phyloP scores from a whole-genome alignment of 2,113 vertebrate species.

The Sceloporus undulatus region DNA sequence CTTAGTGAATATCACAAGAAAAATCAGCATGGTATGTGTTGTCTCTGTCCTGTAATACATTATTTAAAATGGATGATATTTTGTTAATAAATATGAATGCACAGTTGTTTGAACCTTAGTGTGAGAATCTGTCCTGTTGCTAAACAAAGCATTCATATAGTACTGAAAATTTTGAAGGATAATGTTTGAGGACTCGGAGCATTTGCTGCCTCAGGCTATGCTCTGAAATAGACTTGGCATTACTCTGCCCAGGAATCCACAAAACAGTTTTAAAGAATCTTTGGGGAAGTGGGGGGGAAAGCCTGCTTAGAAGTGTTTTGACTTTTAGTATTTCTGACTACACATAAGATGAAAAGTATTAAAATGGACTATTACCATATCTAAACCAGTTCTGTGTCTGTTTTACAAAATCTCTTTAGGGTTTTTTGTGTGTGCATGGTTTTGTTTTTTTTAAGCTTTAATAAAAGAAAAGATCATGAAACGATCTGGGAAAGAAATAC shows the following conservation, averaged over 20 bases:
- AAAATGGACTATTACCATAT: slow-evolving; percentile 75
- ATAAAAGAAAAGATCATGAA: slow-evolving; percentile 51
- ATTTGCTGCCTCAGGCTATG: slow-evolving; percentile 77
- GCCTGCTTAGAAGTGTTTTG: slow-evolving; percentile 65
- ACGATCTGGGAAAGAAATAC: slow-evolving; percentile 54
- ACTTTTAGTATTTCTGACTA: slow-evolving; percentile 72
- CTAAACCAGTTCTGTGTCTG: slow-evolving; percentile 67
- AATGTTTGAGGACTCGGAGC: slow-evolving; percentile 69
- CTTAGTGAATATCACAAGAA: slow-evolving; percentile 29
- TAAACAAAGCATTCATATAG: slow-evolving; percentile 53
- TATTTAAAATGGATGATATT: slow-evolving; percentile 49
- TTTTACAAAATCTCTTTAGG: slow-evolving; percentile 66
- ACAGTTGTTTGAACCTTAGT: slow-evolving; percentile 23
- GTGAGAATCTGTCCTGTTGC: slow-evolving; percentile 18
- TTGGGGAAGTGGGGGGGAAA: slow-evolving; percentile 63
- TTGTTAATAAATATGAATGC: slow-evolving; percentile 53
- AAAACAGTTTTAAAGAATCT: slow-evolving; percentile 63
- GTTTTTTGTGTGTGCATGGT: slow-evolving; percentile 39
- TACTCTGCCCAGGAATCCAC: slow-evolving; percentile 69
- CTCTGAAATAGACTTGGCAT: slow-evolving; percentile 60
- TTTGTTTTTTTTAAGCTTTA: slow-evolving; percentile 10
- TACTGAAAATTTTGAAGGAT: slow-evolving; percentile 72
- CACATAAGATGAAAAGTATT: slow-evolving; percentile 69
- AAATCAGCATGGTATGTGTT: neutral
- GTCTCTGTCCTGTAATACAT: slow-evolving; percentile 24